Conservation (phyloP, 2,888 invertebrate genomes). For the Poecilobothrus nobilitatus region DNA sequence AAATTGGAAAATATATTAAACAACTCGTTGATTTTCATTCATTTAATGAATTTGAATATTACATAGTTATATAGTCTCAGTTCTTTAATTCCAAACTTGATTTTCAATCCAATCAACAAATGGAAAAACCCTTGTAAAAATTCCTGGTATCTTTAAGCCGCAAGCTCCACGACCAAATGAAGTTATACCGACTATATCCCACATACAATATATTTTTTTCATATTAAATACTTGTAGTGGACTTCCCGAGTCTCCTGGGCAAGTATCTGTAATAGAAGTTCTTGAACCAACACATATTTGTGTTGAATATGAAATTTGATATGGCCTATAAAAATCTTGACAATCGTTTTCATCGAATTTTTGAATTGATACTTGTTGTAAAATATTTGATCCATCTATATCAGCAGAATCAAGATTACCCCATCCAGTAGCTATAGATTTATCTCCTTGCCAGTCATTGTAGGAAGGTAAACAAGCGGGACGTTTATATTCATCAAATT, state of each 20-base stretch:
- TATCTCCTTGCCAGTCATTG: constrained; percentile 23
- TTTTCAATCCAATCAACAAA: constrained; percentile 54
- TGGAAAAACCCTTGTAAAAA: constrained; percentile 51
- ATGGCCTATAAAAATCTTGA: constrained; percentile 33
- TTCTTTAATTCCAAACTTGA: constrained; percentile 45
- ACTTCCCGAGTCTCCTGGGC: constrained; percentile 42
- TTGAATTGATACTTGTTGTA: constrained; percentile 48
- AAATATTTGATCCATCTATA: constrained; percentile 34
- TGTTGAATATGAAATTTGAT: constrained; percentile 43
- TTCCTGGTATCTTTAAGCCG: constrained; percentile 44
- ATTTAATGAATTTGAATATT: too few relatives aligned
- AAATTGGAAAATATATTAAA: too few relatives aligned
- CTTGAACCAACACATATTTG: constrained; percentile 45
- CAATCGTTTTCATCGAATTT: constrained; percentile 37
- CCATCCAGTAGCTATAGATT: constrained; percentile 40
- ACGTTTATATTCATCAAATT: constrained; percentile 39
- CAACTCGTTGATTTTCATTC: too few relatives aligned
- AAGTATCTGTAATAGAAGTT: constrained; percentile 40
- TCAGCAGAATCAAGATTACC: constrained; percentile 37
- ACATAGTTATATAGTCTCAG: too few relatives aligned
- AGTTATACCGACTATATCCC: constrained; percentile 40
- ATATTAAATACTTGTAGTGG: constrained; percentile 38
- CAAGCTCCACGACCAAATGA: constrained; percentile 45
- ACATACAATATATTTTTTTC: constrained; percentile 34
- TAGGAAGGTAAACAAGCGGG: constrained; percentile 45